These are phyloP conservation scores for Leptopilina myrica DNA, from an alignment of 2,888 invertebrate genomes.

Conservation along the genomic window DNA sequence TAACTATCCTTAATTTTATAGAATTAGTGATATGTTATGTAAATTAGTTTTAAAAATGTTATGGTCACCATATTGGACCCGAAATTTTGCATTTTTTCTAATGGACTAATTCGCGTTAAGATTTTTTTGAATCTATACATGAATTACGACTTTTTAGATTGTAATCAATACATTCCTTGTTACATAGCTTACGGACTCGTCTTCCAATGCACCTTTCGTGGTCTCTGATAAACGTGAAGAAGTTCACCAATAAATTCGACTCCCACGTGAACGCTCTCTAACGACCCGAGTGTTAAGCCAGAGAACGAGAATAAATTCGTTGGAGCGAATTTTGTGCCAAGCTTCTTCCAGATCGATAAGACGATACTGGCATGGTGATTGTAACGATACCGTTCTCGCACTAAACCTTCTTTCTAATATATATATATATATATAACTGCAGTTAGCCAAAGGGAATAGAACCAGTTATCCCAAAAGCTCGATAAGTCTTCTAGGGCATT, in stretches of 20 bases:
- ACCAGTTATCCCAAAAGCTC: conserved; percentile 3
- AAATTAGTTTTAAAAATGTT: too few relatives aligned
- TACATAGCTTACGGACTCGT: conserved; percentile 5
- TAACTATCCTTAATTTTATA: too few relatives aligned
- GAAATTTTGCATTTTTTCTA: too few relatives aligned
- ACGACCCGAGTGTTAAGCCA: conserved; percentile 54
- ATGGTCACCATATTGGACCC: too few relatives aligned
- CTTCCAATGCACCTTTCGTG: conserved; percentile 45
- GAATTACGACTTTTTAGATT: conserved; percentile 17
- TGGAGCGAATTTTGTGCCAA: conserved; percentile 47
- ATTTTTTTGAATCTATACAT: not conserved
- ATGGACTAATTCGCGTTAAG: too few relatives aligned
- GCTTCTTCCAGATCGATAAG: conserved; percentile 51
- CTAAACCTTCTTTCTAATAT: conserved; percentile 1
- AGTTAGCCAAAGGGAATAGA: conserved; percentile 14
- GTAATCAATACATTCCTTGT: conserved; percentile 42
- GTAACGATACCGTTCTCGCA: conserved; percentile 42
- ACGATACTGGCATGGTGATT: conserved; percentile 43
- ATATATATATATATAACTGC: not conserved
- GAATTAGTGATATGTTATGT: too few relatives aligned
- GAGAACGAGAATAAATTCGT: conserved; percentile 53
- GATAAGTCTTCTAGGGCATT: conserved; percentile 20
- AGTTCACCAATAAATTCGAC: conserved; percentile 52
- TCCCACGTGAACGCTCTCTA: conserved; percentile 50
- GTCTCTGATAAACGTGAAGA: conserved; percentile 48